Evolutionary conservation across 2,797 vertebrate genomes (phyloP).

Genomic region (Gallirallus australis): DNA sequence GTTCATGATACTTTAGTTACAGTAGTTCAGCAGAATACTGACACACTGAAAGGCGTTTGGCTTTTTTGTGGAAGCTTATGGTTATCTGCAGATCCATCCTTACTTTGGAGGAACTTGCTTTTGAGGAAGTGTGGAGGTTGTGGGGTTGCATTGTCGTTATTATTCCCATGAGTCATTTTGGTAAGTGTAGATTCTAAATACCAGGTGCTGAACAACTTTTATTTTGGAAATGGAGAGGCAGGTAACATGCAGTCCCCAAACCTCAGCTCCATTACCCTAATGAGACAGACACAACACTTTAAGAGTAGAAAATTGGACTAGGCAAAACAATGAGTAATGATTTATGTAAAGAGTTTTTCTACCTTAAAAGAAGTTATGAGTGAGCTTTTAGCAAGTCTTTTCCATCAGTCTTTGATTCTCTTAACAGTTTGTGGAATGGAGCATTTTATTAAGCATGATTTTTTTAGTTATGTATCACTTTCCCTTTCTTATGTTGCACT

Average conservation of each 20-base stretch:
- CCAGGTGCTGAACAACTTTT: neutral
- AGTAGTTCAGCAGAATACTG: neutral
- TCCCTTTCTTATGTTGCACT: neutral
- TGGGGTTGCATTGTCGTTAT: neutral
- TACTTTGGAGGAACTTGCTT: neutral
- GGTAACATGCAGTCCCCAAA: neutral
- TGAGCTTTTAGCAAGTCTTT: neutral
- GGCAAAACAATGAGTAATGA: neutral
- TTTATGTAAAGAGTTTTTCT: neutral
- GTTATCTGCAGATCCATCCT: accelerated
- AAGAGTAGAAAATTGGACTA: neutral
- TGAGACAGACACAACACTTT: neutral
- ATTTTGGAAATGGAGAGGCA: neutral
- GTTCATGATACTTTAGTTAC: neutral
- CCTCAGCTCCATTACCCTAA: too few species aligned
- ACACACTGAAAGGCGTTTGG: neutral
- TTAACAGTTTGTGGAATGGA: neutral
- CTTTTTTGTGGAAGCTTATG: neutral
- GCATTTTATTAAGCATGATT: neutral
- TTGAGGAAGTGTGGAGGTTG: neutral
- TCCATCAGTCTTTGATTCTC: neutral
- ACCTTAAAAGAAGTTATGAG: neutral
- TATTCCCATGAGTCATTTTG: neutral
- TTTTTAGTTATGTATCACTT: neutral
- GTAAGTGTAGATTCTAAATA: neutral